phyloP scores from a whole-genome alignment of 2,888 invertebrate genomes.

The Blomia tropicalis region DNA sequence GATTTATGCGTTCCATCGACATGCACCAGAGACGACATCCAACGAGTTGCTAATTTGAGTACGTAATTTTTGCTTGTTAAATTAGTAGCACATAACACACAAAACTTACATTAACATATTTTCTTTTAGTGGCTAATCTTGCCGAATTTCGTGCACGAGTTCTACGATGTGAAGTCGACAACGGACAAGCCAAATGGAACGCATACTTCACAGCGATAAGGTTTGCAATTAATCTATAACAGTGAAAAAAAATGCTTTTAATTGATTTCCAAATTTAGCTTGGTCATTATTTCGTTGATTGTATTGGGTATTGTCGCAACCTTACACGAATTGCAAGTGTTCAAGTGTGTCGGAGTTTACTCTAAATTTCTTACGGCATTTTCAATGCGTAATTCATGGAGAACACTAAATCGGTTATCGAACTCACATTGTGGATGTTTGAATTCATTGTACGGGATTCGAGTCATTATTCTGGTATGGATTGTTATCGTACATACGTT shows the following conservation, averaged over 20 bases:
- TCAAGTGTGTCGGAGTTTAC: not conserved
- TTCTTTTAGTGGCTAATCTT: slow-evolving; percentile 17
- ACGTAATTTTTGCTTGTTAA: not conserved
- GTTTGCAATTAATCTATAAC: slow-evolving; percentile 8
- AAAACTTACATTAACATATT: not conserved
- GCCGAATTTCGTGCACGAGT: slow-evolving; percentile 24
- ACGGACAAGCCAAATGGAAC: slow-evolving; percentile 4
- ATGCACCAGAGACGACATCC: slow-evolving; percentile 25
- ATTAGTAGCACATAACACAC: not conserved
- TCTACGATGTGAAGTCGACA: slow-evolving; percentile 21
- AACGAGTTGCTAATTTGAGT: slow-evolving; percentile 24
- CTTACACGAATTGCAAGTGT: not conserved
- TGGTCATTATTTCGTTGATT: not conserved
- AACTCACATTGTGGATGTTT: not conserved
- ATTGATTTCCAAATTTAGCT: not conserved
- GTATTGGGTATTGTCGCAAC: not conserved
- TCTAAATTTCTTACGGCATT: not conserved
- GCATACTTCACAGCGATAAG: slow-evolving; percentile 15
- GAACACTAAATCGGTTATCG: too few species aligned
- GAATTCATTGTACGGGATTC: slow-evolving; percentile 21
- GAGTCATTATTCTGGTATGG: slow-evolving; percentile 23
- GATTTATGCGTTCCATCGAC: slow-evolving; percentile 26
- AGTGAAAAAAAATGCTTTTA: slow-evolving; percentile 8
- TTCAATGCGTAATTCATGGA: not conserved
- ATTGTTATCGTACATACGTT: slow-evolving; percentile 25